Evolutionary conservation across 2,113 vertebrate species (phyloP), one percentile per base, ranked within the genome.

Genomic region (Pica pica): DNA sequence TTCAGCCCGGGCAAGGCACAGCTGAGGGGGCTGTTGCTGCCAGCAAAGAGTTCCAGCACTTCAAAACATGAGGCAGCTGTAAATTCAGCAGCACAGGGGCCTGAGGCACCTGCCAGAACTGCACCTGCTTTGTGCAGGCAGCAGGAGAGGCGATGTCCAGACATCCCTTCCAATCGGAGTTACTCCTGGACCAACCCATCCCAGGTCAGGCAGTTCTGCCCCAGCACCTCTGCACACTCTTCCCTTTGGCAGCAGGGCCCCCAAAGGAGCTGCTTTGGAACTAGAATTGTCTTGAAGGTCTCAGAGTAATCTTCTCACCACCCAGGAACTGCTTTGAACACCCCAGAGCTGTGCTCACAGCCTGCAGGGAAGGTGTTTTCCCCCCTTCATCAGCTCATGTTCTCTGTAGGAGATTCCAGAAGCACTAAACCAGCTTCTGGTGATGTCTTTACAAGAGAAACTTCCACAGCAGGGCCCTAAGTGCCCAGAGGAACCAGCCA

Each of bases 281-380:
- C 28, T 12, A 8, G 17, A 70, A 31, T 0, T 0, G 7, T 18
- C 24, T 0, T 22, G 14, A 59, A 35, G 4, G 8, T 23, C 44
- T 42, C 16, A 2, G 44, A 17, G 26, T n/a, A 31, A 50, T 13
- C 19, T 26, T 23, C 39, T 44, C n/a, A 19, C n/a, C 47, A 18
- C 30, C 21, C 10, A 61, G 53, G 33, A 85, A 9, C 31, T 31
- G 56, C 22, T 68, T 53, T 37, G 33, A 74, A 47, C 21, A 28
- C 23, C 31, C 27, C 39, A 33, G 44, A 63, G 9, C n/a, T 33
- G 18, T 16, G 22, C 50, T 57, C 56, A 47, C 37, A 60, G n/a
- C 26, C 61, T 79, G 26, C 33, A 65, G 27, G 59, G 10, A 20
- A 52, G 53, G 7, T 3, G 10, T 8, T 74, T 39, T 16, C 16